Base-by-base conservation (phyloP, 2,888 invertebrate genomes). In the Melipona bicolor region DNA sequence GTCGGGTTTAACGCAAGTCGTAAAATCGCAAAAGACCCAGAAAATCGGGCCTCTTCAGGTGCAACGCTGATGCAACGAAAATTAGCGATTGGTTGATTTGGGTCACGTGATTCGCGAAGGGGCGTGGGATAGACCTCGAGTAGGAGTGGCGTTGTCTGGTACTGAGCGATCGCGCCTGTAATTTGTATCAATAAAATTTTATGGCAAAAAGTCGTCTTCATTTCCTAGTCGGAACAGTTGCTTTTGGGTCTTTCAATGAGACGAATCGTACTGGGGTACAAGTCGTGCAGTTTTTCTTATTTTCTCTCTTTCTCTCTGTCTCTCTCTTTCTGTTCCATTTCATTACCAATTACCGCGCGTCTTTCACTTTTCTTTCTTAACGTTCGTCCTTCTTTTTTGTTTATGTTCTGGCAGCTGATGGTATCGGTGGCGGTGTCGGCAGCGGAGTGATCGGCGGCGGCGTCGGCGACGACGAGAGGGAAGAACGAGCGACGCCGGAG, bases 381-480 rank as follows among this genome's bases (percentile, higher is more conserved):
- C 91, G 88, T 88, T 90, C 84, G 83, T 59, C 88, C 82, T 88
- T 91, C 85, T 90, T 88, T 91, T 91, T 91, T 91, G 88, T 92
- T 90, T 90, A 87, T 91, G 87, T 90, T 81, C 88, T 85, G 88
- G 94, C 93, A 85, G 94, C 95, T 36, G 95, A 95, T 56, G 95
- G 95, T 43, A 96, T 95, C 27, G 94, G 95, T 80, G 95, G 96
- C 70, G 96, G 96, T 93, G 92, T 93, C 79, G 92, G 91, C 84
- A 90, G 86, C 73, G 87, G 90, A 75, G 86, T 89, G 80, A 83
- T 85, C 84, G 85, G 86, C 61, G 85, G 87, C 61, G 85, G 87
- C 72, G 91, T 83, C 67, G 88, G 88, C 76, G 92, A 93, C 81
- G 92, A 93, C 87, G 92, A 92, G 70, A 89, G 90, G 74, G 91